A percentile compares a stretch with the other conserved stretches of the same genome.
Conservation (phyloP, 2,888 invertebrate species). For the Onchidella celtica region DNA sequence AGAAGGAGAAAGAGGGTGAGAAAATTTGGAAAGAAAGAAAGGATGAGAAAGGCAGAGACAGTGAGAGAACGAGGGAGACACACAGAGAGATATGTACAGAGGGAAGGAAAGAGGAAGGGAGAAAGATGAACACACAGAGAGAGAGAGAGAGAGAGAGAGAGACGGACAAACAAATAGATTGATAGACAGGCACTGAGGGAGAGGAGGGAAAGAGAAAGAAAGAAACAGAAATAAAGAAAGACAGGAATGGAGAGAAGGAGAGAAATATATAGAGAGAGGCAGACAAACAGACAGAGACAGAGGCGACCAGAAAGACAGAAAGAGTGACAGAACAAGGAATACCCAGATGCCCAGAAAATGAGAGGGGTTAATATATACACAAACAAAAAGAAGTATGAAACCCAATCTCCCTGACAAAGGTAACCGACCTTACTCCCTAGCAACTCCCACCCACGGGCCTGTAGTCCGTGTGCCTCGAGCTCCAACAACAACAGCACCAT, state of each 20-base stretch:
- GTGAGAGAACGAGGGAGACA: background rate
- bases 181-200: background rate
- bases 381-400: no score
- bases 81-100: background rate
- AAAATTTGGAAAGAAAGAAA: background rate
- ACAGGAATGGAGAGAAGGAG: slow-evolving; percentile 21
- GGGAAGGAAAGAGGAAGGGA: background rate
- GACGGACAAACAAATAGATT: slow-evolving; percentile 16
- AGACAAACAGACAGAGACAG: background rate
- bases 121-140: slow-evolving; percentile 6
- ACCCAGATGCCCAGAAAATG: no score
- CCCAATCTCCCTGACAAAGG: no score
- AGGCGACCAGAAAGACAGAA: background rate
- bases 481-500: no score
- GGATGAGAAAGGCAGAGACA: background rate
- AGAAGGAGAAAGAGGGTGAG: background rate
- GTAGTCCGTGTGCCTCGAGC: no score
- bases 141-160: slow-evolving; percentile 29
- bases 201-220: slow-evolving; percentile 18
- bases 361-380: no score
- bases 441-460: no score
- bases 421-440: no score
- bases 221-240: background rate
- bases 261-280: background rate
- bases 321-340: background rate